Base-by-base conservation (phyloP, 2,888 invertebrate species). In the Athripsodes cinereus region DNA sequence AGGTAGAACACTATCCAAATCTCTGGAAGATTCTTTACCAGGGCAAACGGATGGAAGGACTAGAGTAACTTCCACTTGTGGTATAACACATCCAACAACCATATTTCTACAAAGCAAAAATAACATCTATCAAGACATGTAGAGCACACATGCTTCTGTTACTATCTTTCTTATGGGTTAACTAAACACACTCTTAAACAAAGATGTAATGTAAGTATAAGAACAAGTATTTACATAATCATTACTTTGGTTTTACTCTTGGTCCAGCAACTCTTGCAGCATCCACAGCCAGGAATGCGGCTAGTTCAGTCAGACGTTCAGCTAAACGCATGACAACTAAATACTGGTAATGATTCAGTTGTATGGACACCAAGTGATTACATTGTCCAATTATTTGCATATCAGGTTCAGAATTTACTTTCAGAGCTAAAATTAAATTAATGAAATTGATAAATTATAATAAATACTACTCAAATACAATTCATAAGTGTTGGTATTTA, bases 291-390 rank as follows among this genome's bases (percentile, higher is more conserved):
- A 93, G 73, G 75, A 89, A 92, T 11, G 89, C 88, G 3, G 87
- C 80, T 74, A 92, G 78, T 72, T 92, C 92, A 0, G 88, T 82
- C 31, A 92, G 72, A 52, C 88, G 83, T 73, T 96, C 96, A 21
- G 90, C 79, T 66, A 94, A 80, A 54, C 96, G 80, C 72, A 95
- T 74, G 54, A 96, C 79, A 75, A 96, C 96, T 66, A 96, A 79
- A 74, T 88, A 88, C 76, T 96, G 96, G 74, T 91, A 94, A 73
- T 96, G 96, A 77, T 94, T 96, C 60, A 97, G 81, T 74, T 96
- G 96, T 2, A 94, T 79, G 64, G 92, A 92, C 53, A 95, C 86
- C 68, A 95, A 79, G 67, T 91, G 91, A 53, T 88, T 84, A 53
- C 94, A 86, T 67, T 92, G 86, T 0, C 88, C 88, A 52, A 96